Conservation (phyloP, 1,140 invertebrate genomes). For the Drosophila setifemur region DNA sequence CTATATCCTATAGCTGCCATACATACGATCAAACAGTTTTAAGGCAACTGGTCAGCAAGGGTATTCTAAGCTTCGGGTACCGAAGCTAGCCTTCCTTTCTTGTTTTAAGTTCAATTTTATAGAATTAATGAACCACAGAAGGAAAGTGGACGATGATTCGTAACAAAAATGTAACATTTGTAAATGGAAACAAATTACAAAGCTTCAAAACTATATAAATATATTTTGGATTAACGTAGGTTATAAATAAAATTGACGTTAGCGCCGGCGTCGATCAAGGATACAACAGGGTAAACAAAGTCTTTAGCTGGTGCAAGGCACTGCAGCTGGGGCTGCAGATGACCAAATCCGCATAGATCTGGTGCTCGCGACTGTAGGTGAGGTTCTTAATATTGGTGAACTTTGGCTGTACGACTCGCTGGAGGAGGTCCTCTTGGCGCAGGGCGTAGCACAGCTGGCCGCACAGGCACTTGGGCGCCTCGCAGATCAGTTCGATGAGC, state of each 20-base stretch:
- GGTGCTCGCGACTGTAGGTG: constrained; percentile 71
- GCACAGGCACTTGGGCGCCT: constrained; percentile 71
- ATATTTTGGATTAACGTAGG: too few species aligned
- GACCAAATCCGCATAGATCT: constrained; percentile 74
- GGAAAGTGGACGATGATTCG: too few species aligned
- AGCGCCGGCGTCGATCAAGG: constrained; percentile 2
- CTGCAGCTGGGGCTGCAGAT: constrained; percentile 56
- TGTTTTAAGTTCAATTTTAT: too few species aligned
- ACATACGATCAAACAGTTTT: too few species aligned
- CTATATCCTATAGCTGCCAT: too few species aligned
- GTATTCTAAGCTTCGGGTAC: too few species aligned
- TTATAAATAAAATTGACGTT: background rate
- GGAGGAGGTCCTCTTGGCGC: constrained; percentile 19
- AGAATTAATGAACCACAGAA: too few species aligned
- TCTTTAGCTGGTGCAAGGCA: constrained; percentile 21
- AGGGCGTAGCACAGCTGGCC: constrained; percentile 67
- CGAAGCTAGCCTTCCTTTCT: too few species aligned
- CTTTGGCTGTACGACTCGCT: constrained; percentile 61
- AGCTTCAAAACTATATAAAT: too few species aligned
- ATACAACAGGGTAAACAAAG: constrained; percentile 9
- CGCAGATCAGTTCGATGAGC: constrained; percentile 68
- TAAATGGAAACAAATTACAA: too few species aligned
- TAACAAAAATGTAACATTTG: too few species aligned
- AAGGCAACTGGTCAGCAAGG: too few species aligned
- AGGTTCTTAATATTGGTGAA: constrained; percentile 73